A percentile compares a stretch with the other conserved stretches of the same genome.
phyloP scores from a whole-genome alignment of 2,888 invertebrate species.

The Antheraea yamamai region DNA sequence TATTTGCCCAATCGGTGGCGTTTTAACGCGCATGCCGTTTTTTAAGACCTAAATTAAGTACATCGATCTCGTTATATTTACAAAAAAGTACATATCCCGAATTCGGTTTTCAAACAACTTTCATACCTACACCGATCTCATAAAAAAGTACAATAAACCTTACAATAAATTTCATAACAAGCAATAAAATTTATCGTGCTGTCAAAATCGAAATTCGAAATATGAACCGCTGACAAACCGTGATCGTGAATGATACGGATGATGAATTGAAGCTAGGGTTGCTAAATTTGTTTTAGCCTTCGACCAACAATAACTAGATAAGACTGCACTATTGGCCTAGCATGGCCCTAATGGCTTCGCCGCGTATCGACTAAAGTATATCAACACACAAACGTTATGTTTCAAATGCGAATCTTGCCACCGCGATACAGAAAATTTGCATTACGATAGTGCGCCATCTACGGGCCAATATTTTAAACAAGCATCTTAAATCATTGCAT shows the following conservation, averaged over 20 bases:
- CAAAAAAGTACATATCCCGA: not conserved
- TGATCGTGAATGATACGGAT: conserved; percentile 30
- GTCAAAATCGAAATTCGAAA: conserved; percentile 11
- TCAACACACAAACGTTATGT: too few species aligned
- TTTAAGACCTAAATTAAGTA: not conserved
- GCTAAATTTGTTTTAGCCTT: conserved; percentile 29
- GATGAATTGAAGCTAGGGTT: conserved; percentile 4
- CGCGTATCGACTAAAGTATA: too few species aligned
- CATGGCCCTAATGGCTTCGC: too few species aligned
- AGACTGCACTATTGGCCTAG: too few species aligned
- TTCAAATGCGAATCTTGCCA: too few species aligned
- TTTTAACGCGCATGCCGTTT: too few species aligned
- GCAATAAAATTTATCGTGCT: conserved; percentile 10
- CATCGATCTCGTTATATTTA: too few species aligned
- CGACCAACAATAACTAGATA: too few species aligned
- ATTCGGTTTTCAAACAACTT: not conserved
- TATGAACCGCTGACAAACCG: conserved; percentile 19
- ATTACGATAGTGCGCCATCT: too few species aligned
- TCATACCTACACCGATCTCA: not conserved
- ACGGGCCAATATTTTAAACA: too few species aligned
- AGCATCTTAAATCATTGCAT: not conserved
- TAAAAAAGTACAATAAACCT: not conserved
- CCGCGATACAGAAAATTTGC: too few species aligned
- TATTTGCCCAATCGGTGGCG: too few species aligned
- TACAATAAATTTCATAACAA: conserved; percentile 8